Conservation (phyloP, 1,140 invertebrate species). For the Paralvinella palmiformis region DNA sequence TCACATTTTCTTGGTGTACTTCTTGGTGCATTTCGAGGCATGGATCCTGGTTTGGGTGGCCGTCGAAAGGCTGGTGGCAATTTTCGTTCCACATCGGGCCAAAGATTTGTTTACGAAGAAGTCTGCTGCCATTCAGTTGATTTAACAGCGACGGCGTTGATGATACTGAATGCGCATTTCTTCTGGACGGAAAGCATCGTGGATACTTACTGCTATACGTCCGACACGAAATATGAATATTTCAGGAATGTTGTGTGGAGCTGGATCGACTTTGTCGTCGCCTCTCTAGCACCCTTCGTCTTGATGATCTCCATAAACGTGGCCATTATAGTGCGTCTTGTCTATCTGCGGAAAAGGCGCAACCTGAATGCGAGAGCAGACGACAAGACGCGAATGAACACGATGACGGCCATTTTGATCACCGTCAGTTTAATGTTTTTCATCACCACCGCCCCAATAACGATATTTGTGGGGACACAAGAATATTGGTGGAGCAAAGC, state of each 20-base stretch:
- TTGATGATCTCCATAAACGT: constrained; percentile 17
- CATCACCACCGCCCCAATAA: background rate
- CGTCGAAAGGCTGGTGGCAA: constrained; percentile 25
- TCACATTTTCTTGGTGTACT: constrained; percentile 13
- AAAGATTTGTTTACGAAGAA: constrained; percentile 1
- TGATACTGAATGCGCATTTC: background rate
- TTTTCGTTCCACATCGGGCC: constrained; percentile 18
- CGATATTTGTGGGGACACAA: background rate
- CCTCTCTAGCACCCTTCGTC: constrained; percentile 7
- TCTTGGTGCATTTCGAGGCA: background rate
- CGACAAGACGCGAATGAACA: too few species aligned
- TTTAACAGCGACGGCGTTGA: background rate
- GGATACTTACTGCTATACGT: too few species aligned
- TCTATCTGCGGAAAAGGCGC: background rate
- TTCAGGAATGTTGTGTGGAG: background rate
- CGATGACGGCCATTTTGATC: background rate
- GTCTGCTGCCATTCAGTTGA: background rate
- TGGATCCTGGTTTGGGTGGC: constrained; percentile 26
- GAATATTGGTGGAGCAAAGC: background rate
- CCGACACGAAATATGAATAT: background rate
- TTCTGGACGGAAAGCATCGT: background rate
- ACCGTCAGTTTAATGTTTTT: background rate
- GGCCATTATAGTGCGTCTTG: background rate
- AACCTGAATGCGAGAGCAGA: background rate
- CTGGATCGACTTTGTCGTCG: constrained; percentile 1